Base-by-base conservation (phyloP, 2,797 vertebrate species). In the Pseudomugil gertrudae region DNA sequence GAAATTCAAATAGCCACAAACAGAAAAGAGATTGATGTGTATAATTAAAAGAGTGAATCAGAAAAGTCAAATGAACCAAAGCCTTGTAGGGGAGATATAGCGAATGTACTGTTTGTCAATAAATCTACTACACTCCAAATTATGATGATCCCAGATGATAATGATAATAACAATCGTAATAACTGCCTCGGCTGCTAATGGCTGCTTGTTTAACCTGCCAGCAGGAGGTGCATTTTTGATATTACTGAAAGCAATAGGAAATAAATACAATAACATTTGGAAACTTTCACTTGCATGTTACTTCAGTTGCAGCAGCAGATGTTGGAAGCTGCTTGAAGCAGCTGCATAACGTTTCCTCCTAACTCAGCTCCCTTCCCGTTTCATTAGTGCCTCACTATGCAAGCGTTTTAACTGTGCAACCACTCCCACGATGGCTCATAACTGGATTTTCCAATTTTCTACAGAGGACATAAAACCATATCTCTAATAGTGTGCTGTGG, bases 1-100 rank as follows among this genome's bases (percentile, higher is more conserved):
- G 63, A 64, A 63, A 84, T 81, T 64, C 79, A 27, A 84, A 80
- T 67, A 72, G n/a, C 43, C 47, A 68, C 27, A 67, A 68, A 66
- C 17, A 45, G 67, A 74, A 47, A 27, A 57, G 57, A 73, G 64
- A 79, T 17, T 76, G 69, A 83, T 68, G 61, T 69, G 61, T 67
- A 45, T 29, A 73, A 47, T 73, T 66, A 57, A 29, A 67, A 9
- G 55, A 61, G 65, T 50, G 57, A 62, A 78, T 52, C 30, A 43
- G 32, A 32, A 61, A n/a, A 66, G 72, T 43, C 3, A 56, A 66
- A 36, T 13, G 4, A 36, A 36, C 11, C 4, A 40, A 19, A 2
- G 19, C 17, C 19, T 19, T 43, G 40, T 9, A n/a, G 40, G 17
- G 40, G 3, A 43, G 17, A n/a, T n/a, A 15, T 8, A 43, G 40